Evolutionary conservation across 92 coral and sea anemone species (phyloP).

Genomic region (Heliopora coerulea): DNA sequence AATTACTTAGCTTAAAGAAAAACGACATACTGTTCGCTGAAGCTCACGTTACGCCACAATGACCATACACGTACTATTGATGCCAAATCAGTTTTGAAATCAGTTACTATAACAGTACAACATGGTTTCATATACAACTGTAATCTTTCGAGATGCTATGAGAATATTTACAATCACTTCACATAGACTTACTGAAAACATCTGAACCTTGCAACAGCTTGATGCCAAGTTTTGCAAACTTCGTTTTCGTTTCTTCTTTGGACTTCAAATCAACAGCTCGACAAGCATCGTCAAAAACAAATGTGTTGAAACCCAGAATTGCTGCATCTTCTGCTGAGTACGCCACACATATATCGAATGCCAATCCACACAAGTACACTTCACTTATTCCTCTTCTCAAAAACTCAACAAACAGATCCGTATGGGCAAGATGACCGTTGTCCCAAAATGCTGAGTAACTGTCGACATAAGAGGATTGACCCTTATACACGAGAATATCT

Average conservation of each 20-base stretch:
- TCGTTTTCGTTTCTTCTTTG: slow-evolving; percentile 46
- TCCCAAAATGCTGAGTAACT: slow-evolving; percentile 93
- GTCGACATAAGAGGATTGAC: slow-evolving; percentile 61
- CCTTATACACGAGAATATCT: slow-evolving; percentile 66
- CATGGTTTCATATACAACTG: too few relatives aligned
- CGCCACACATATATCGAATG: slow-evolving; percentile 81
- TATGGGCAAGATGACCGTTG: slow-evolving; percentile 59
- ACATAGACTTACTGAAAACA: too few relatives aligned
- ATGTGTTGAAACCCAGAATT: slow-evolving; percentile 70
- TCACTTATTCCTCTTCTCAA: slow-evolving; percentile 66
- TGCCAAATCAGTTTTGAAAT: too few relatives aligned
- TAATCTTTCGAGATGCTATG: too few relatives aligned
- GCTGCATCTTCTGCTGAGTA: slow-evolving; percentile 73
- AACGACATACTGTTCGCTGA: too few relatives aligned
- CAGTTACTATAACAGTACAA: too few relatives aligned
- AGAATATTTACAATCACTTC: too few relatives aligned
- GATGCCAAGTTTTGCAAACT: slow-evolving; percentile 58
- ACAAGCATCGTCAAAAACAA: slow-evolving; percentile 81
- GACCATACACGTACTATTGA: too few relatives aligned
- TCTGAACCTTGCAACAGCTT: slow-evolving; percentile 40
- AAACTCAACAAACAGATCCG: slow-evolving; percentile 64
- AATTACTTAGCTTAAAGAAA: too few relatives aligned
- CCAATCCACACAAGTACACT: slow-evolving; percentile 78
- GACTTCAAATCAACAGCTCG: slow-evolving; percentile 56
- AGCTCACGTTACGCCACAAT: too few relatives aligned